phyloP scores from a whole-genome alignment of 2,888 invertebrate genomes.

The Luperina nickerlii region DNA sequence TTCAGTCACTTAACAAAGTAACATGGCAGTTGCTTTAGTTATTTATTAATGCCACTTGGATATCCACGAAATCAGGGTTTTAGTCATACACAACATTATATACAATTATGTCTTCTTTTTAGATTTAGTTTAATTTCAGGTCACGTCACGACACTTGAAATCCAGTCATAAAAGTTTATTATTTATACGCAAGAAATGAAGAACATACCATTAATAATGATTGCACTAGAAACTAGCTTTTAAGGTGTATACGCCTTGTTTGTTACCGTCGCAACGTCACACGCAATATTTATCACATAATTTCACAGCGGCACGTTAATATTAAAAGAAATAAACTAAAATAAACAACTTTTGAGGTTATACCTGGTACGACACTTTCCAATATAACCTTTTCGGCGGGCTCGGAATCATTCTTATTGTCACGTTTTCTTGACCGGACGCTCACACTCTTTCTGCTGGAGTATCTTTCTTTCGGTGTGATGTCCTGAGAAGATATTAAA shows the following conservation, averaged over 20 bases:
- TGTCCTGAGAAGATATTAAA: conserved; percentile 94
- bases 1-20: neutral
- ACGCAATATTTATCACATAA: neutral
- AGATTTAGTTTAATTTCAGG: neutral
- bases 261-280: neutral
- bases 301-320: neutral
- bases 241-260: neutral
- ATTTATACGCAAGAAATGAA: neutral
- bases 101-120: neutral
- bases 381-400: conserved; percentile 86
- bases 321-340: conserved; percentile 16
- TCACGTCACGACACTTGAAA: conserved; percentile 1
- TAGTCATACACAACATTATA: neutral
- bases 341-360: conserved; percentile 75
- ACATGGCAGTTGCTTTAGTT: neutral
- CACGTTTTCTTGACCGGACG: conserved; percentile 91
- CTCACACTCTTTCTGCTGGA: conserved; percentile 93
- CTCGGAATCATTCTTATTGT: conserved; percentile 72
- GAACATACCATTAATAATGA: neutral
- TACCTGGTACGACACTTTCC: conserved; percentile 91
- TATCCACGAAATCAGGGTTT: too few species aligned
- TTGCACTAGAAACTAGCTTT: neutral
- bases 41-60: neutral
- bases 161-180: neutral
- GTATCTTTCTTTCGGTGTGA: conserved; percentile 94